Evolutionary conservation across 23 tunicate species (phyloP), one percentile per base, ranked within the genome.

Genomic region (Phallusia fumigata): DNA sequence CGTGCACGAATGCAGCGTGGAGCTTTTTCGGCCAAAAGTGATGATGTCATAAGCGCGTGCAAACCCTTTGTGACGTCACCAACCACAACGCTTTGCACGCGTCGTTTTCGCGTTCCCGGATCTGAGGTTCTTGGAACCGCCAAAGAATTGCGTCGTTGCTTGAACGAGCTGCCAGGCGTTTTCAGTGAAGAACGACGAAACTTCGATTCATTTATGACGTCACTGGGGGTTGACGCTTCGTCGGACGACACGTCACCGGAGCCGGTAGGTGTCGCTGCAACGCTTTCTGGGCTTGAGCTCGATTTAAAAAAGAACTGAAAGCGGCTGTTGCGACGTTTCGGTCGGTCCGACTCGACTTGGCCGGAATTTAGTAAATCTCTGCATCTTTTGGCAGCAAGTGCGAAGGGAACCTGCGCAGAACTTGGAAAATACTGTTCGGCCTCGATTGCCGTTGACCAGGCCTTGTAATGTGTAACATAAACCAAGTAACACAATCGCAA

Each of bases 311-410:
- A 16, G 15, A 13, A 58, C 28, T 58, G 69, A 58, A 58, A 58
- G 26, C 69, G 69, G 28, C 69, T 58, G 69, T 58, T 58, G 26
- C 69, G 26, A 21, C 69, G 69, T 58, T 58, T 58, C 69, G 69
- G 69, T 13, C 28, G 26, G 28, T 58, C 47, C 8, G 47, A 40
- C 10, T 40, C 47, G 10, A 10, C 5, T 40, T 40, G 47, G 10
- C 47, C 47, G 47, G 47, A 40, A 40, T 40, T 40, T 3, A 40
- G 47, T 5, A 3, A 3, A 3, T 40, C 47, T 10, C 47, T 40
- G 47, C 10, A 3, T 10, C 47, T 5, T 40, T 40, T 5, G 47
- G 47, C 10, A 5, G 47, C 47, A 40, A 40, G 10, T 40, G 47
- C 10, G 10, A 40, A 40, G 47, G 47, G 47, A 40, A 40, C 10